phyloP scores from a whole-genome alignment of 2,888 invertebrate genomes.

The Lasioglossum leucozonium region DNA sequence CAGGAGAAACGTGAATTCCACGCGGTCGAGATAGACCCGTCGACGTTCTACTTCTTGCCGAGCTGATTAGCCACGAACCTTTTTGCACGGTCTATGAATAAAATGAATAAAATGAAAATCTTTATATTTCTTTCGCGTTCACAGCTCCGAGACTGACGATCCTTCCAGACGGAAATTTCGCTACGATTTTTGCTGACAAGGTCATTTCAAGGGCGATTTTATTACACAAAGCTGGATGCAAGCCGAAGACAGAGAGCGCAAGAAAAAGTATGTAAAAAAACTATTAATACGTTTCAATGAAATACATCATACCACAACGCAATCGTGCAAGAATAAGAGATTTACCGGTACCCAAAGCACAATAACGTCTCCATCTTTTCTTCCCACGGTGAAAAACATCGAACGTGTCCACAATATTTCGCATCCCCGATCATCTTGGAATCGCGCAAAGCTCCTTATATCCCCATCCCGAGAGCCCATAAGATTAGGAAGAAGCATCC shows the following conservation, averaged over 20 bases:
- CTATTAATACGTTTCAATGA: too few relatives aligned
- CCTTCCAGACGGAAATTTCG: not conserved
- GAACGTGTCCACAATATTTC: not conserved
- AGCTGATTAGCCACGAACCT: not conserved
- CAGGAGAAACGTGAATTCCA: not conserved
- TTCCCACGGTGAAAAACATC: not conserved
- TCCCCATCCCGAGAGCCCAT: not conserved
- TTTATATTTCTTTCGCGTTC: not conserved
- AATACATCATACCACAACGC: not conserved
- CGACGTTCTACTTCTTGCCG: not conserved
- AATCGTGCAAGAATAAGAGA: not conserved
- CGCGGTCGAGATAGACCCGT: not conserved
- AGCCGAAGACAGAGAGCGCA: too few relatives aligned
- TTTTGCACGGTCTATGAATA: not conserved
- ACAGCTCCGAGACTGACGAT: not conserved
- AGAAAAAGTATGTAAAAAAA: too few relatives aligned
- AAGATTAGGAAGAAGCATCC: not conserved
- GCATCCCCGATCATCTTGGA: not conserved
- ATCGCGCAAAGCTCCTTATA: constrained; percentile 3
- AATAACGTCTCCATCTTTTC: not conserved
- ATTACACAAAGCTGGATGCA: too few relatives aligned
- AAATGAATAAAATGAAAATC: not conserved
- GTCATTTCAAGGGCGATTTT: not conserved
- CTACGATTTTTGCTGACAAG: not conserved
- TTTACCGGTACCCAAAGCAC: not conserved